Evolutionary conservation across 2,888 invertebrate genomes (phyloP), one percentile per base, ranked within the genome.

Genomic region (Lithophane leautieri): DNA sequence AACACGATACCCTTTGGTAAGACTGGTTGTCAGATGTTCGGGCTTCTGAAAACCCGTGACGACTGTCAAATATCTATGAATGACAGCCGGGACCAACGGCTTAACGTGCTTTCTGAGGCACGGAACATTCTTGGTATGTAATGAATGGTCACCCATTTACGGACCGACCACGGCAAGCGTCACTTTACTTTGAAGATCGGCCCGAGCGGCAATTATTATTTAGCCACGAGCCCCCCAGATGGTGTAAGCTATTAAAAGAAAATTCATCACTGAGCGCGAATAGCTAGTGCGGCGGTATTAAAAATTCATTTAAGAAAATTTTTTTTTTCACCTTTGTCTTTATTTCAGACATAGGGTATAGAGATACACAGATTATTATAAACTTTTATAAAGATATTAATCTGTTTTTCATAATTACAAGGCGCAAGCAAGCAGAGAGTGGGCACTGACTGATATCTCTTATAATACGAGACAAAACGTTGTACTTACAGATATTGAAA

Each of bases 221-320:
- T 47, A 8, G 28, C 14, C 14, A 28, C 19, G 8, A 16, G 16
- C n/a, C 4, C 14, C 25, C 40, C n/a, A n/a, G 42, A 42, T 63
- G 34, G 34, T 62, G 14, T 22, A 19, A 12, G 40, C 12, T 75
- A 54, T 74, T 25, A 25, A 40, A 75, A 63, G 22, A n/a, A 50
- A 28, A 54, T 52, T 47, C 22, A 47, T 75, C 44, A 61, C 9
- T 42, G 12, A 8, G 9, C 7, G n/a, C 14, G 14, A 44, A 44
- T 44, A n/a, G n/a, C 28, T 4, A 56, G 9, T 19, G 50, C 50
- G 14, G 50, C 6, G 50, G 6, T 56, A 34, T 44, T 34, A 69
- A 28, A 42, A 56, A 25, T 40, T 22, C 0, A 19, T 25, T 65
- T 14, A 16, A 0, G 22, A 44, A 47, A 40, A 50, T 40, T 40